These are phyloP conservation scores for Ranitomeya variabilis DNA, from an alignment of 2,113 vertebrate species.

Conservation along the genomic window DNA sequence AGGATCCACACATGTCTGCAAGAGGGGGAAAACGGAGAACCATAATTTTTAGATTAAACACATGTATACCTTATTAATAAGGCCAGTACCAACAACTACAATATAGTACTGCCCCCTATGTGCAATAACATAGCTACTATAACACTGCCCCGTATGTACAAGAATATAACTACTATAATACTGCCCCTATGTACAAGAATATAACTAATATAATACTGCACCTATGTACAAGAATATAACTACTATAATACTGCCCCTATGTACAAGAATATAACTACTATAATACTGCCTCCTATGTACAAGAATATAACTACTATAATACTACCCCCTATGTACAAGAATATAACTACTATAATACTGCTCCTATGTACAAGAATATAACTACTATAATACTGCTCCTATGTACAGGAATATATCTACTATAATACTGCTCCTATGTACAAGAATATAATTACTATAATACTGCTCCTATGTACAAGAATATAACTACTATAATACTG, in stretches of 20 bases:
- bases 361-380: not conserved
- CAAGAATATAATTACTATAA: too few species aligned
- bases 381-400: not conserved
- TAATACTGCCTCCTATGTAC: constrained; percentile 1
- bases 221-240: not conserved
- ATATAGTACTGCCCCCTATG: too few species aligned
- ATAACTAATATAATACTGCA: not conserved
- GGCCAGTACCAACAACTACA: too few species aligned
- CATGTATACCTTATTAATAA: too few species aligned
- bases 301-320: constrained; percentile 7
- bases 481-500: not conserved
- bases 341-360: not conserved
- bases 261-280: constrained; percentile 4
- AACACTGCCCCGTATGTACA: too few species aligned
- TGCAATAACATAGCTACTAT: too few species aligned
- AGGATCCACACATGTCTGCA: constrained; percentile 8
- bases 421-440: too few species aligned
- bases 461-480: not conserved
- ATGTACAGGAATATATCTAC: too few species aligned
- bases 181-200: constrained; percentile 1
- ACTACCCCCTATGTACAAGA: too few species aligned
- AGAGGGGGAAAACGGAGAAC: not conserved
- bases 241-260: constrained; percentile 3
- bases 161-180: not conserved
- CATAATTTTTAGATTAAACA: too few species aligned